Base-by-base conservation (phyloP, 1,140 invertebrate species). In the Cydia strobilella region DNA sequence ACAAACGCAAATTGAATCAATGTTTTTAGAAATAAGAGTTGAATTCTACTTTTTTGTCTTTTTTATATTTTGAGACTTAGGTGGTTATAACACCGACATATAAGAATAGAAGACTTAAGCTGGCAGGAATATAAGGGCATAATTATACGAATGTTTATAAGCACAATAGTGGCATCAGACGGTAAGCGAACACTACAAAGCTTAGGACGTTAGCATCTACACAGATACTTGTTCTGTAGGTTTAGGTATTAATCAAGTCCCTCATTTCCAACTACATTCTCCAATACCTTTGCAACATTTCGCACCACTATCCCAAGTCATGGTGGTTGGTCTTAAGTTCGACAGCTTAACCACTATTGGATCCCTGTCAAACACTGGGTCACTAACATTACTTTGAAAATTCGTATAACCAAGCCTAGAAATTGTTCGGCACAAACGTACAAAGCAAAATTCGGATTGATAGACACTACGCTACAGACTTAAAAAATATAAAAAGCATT, bases 401-500 rank as follows among this genome's bases (percentile, higher is more conserved):
- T 42, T 48, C 39, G 25, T 51, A 51, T 7, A 72, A 23, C 71
- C 18, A 42, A 48, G 25, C 71, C 39, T 71, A 75, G 75, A 78
- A 65, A 75, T 88, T 84, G 84, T 86, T 85, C 84, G 79, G 81
- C 76, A 82, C 25, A 72, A 79, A 84, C 25, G 63, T 25, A 31
- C 86, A 89, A 90, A 90, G 83, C 86, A 86, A 86, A 85, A 85
- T 89, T 88, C 86, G 85, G 83, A 82, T 87, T 80, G 62, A 72
- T 27, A 72, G 25, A 76, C 66, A 27, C 62, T 78, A 78, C 75
- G 80, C 73, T 80, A 82, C 73, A 78, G 69, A 76, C 76, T 82
- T 80, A 80, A 83, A 77, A 77, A 77, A 59, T 76, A 75, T 73
- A 77, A 73, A 76, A 79, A 77, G 69, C 73, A 77, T 75, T 72